Evolutionary conservation across 2,888 invertebrate species (phyloP), one percentile per base, ranked within the genome.

Genomic region (Horisme vitalbata): DNA sequence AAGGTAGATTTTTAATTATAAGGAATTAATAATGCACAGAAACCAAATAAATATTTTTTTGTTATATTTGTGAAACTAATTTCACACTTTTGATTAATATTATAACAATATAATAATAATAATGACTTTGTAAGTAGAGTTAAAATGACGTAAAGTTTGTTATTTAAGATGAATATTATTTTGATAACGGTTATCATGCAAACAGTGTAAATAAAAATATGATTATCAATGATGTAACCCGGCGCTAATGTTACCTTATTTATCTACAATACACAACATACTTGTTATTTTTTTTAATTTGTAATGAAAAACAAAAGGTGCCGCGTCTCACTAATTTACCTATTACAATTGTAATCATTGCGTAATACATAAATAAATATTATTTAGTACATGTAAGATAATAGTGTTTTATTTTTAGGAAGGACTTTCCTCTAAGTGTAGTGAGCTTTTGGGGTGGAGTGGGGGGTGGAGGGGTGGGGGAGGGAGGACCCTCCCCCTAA

Each of bases 231-330:
- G 55, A 61, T 65, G 57, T 70, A 69, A 65, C 63, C 60, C 77
- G 83, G 88, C 88, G 88, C 88, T 88, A 86, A 87, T 89, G 88
- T 87, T 88, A 89, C 88, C 88, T 89, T 83, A 78, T 70, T 59
- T 68, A 71, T 70, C 67, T 65, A 63, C 46, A 55, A 55, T 45
- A 54, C 46, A 55, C 44, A 52, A 45, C 44, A 53, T 54, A 50
- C 48, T 64, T 47, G 44, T 41, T 33, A 46, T 24, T 33, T 41
- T 31, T 38, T 28, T 27, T 28, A 51, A 18, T 57, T 54, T 60
- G 66, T 63, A 59, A 61, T 54, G 41, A 51, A 62, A 59, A 62
- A 63, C 49, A 65, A 71, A 79, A 79, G 83, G 84, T 82, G 80
- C 79, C 79, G 80, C 81, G 79, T 77, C 75, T 59, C 55, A 57